Evolutionary conservation across 37 sponge, comb jelly and placozoan genomes (phyloP).

Genomic region (Oopsacas minuta): DNA sequence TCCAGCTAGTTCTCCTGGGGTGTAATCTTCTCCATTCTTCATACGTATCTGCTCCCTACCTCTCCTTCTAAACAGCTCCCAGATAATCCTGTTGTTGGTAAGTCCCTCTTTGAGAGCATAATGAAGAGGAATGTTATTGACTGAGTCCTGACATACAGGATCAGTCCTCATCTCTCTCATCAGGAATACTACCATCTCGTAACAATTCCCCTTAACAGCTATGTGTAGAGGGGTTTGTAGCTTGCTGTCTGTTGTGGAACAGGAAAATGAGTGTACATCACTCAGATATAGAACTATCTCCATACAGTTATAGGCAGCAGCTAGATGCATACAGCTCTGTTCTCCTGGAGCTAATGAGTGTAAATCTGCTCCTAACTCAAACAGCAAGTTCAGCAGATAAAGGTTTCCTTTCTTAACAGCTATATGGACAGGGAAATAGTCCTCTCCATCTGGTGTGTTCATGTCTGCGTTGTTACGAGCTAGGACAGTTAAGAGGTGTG

Average conservation of each 20-base stretch:
- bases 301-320: neutral
- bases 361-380: neutral
- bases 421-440: neutral
- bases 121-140: neutral
- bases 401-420: conserved; percentile 7
- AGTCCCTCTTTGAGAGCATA: neutral
- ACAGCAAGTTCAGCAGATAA: conserved; percentile 6
- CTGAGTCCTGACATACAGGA: neutral
- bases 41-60: neutral
- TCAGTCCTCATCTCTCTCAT: neutral
- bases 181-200: neutral
- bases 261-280: neutral
- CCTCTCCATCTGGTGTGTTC: neutral
- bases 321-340: conserved; percentile 12
- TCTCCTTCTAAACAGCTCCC: neutral
- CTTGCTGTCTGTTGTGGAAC: neutral
- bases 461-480: neutral
- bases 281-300: neutral
- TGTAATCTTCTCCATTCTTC: neutral
- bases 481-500: neutral
- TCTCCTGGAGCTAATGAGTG: neutral
- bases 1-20: neutral
- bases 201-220: conserved; percentile 6
- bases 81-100: neutral
- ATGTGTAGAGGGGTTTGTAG: neutral